These are phyloP conservation scores for Eutolmus rufibarbis DNA, from an alignment of 2,888 invertebrate species.

Conservation along the genomic window DNA sequence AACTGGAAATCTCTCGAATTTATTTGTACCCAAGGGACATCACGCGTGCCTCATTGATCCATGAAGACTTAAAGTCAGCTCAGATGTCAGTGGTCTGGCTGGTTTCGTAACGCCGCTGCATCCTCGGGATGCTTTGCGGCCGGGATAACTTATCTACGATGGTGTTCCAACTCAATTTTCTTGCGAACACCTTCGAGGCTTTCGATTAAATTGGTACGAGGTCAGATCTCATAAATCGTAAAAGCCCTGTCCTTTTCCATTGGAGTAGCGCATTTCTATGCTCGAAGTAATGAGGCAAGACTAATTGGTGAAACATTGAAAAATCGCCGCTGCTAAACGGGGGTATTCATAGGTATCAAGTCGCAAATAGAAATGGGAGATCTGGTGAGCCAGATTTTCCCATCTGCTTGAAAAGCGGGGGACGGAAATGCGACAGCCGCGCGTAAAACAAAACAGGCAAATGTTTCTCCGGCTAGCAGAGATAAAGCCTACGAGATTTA, in stretches of 20 bases:
- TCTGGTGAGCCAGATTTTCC: not conserved
- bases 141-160: slow-evolving; percentile 23
- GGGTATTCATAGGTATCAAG: not conserved
- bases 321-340: not conserved
- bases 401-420: not conserved
- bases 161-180: slow-evolving; percentile 34
- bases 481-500: slow-evolving; percentile 25
- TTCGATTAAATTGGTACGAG: slow-evolving; percentile 9
- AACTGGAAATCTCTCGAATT: slow-evolving; percentile 32
- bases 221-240: slow-evolving; percentile 19
- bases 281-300: not conserved
- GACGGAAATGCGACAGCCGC: not conserved
- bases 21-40: slow-evolving; percentile 60
- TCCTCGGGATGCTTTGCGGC: slow-evolving; percentile 24
- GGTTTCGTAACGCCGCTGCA: slow-evolving; percentile 12
- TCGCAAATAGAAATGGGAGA: not conserved
- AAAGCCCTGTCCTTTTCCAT: slow-evolving; percentile 15
- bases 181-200: slow-evolving; percentile 17
- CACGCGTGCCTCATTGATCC: slow-evolving; percentile 63
- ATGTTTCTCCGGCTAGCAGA: not conserved
- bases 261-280: not conserved
- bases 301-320: slow-evolving; percentile 7
- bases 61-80: slow-evolving; percentile 55
- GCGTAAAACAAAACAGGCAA: not conserved
- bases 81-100: slow-evolving; percentile 5